A percentile compares a stretch with the other conserved stretches of the same genome.
Evolutionary conservation across 2,113 vertebrate species (phyloP).

Genomic region (Daboia siamensis): DNA sequence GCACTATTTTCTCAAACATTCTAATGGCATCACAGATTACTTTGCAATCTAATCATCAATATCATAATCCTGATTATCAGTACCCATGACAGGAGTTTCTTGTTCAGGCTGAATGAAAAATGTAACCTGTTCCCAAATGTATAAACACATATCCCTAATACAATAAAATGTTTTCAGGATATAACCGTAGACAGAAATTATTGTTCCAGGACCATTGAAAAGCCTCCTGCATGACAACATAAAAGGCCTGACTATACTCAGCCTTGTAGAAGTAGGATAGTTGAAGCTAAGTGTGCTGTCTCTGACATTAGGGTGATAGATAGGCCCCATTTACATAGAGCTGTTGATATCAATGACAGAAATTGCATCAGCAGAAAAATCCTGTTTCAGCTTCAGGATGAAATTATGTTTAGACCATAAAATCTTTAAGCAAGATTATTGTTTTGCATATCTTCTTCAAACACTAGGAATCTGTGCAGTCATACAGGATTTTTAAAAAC

Average conservation of each 20-base stretch:
- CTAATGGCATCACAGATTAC: not conserved
- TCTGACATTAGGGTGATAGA: not conserved
- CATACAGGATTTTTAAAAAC: not conserved
- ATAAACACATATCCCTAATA: not conserved
- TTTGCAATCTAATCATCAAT: not conserved
- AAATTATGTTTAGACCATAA: not conserved
- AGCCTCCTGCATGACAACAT: not conserved
- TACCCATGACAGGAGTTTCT: not conserved
- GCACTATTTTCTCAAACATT: not conserved
- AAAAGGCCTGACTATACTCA: not conserved
- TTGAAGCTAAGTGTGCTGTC: not conserved
- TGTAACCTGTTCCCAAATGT: not conserved
- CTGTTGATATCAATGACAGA: not conserved
- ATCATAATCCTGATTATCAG: not conserved
- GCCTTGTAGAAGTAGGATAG: not conserved
- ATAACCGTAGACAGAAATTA: not conserved
- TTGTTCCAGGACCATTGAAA: not conserved
- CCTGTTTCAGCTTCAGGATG: not conserved
- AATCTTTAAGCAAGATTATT: not conserved
- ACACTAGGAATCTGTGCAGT: not conserved
- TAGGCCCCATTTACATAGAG: not conserved
- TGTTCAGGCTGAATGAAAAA: not conserved
- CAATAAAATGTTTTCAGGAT: not conserved
- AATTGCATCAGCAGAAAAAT: not conserved
- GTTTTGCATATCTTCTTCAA: not conserved